Evolutionary conservation across 2,888 invertebrate species (phyloP), one percentile per base, ranked within the genome.

Genomic region (Ormyrus pomaceus): DNA sequence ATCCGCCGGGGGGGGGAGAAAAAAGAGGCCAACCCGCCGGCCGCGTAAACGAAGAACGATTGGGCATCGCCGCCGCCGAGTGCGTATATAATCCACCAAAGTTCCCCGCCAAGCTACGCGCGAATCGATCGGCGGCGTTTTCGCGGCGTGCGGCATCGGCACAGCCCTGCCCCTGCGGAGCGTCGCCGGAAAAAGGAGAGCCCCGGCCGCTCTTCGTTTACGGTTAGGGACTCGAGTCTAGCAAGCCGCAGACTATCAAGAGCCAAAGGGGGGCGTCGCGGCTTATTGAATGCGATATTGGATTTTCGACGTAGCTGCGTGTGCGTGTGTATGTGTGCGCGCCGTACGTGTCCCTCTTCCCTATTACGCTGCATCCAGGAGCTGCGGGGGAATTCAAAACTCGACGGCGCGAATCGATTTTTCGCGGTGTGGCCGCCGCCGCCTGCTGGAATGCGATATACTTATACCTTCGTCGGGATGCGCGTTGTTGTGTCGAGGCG

Each of bases 211-310:
- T 82, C 82, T 78, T 83, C 86, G 55, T 73, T 73, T 83, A 74
- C 55, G 55, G 34, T 73, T 78, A 70, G n/a, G 48, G 34, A 34
- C 34, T 59, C 10, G 34, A 34, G 59, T 59, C 19, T 59, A 19
- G 59, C 8, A 13, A 13, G 6, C 34, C 45, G 68, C 1, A 9
- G 80, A 79, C 65, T 59, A 66, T 74, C 61, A 34, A 48, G 11
- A 34, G 19, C 10, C 6, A 53, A 34, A 66, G 51, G 61, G 83
- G 81, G 34, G 34, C 34, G 34, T 34, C 34, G 75, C 81, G 83
- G 87, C 87, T 89, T 89, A 89, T 89, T 88, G 88, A 89, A 89
- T 88, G 85, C 85, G 88, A 89, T 89, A 89, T 89, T 89, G 89
- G 87, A 88, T 89, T 87, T 88, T 86, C 34, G 34, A 34, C 34